Evolutionary conservation across 2,888 invertebrate species (phyloP), one percentile per base, ranked within the genome.

Genomic region (Drosophila mimica): DNA sequence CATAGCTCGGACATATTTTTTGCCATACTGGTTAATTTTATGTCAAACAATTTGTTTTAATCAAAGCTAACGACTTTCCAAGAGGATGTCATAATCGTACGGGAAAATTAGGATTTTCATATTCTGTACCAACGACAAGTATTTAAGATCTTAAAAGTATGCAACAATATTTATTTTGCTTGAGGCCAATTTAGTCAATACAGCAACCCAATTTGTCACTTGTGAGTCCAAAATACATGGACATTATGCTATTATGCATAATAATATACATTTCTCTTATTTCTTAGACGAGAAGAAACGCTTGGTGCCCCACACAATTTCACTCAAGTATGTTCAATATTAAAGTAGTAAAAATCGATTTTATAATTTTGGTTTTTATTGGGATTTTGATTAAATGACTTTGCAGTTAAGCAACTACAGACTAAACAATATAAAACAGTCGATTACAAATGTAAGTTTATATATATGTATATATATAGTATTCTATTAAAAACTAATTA

Each of bases 311-410:
- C 4, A 40, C 40, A 40, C 4, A 40, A 9, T n/a, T 40, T 9
- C n/a, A 11, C 11, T 25, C 4, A 31, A n/a, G 6, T n/a, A 15
- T 33, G 4, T 20, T 34, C 0, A 53, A 3, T 4, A 8, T 20
- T 3, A 15, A 53, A 28, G 9, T 20, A 9, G 8, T 36, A 17
- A 3, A 4, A n/a, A 57, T 30, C 20, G 57, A 30, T 15, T 57
- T 57, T 20, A 43, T 43, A 25, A 20, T 31, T 40, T 57, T 57
- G 43, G 43, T 28, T 57, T 53, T 28, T 43, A 43, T 46, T 67
- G 57, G 60, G 20, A 40, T 43, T 58, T 82, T 81, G 80, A 77
- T 82, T 83, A 68, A 79, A 77, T 82, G 79, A 81, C 81, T 83
- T 72, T 70, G 56, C 63, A 61, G 52, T 76, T 64, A 70, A 56